Percentiles rank a stretch among this genome's conserved stretches.
These are phyloP conservation scores for Euura saliciscinereae DNA, from an alignment of 1,140 invertebrate genomes.

Conservation along the genomic window DNA sequence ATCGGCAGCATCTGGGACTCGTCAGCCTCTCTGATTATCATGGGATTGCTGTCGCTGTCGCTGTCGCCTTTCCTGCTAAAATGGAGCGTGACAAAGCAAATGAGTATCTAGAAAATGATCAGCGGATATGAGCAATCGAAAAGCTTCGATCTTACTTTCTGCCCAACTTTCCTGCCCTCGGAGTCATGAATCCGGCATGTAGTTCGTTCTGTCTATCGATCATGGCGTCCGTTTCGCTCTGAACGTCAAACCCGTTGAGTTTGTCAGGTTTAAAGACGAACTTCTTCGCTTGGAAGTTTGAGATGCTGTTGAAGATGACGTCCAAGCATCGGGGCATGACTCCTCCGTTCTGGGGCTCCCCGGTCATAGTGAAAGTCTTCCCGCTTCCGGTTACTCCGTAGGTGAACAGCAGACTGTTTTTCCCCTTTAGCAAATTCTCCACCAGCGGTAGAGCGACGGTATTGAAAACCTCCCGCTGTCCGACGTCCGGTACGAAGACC, in stretches of 20 bases:
- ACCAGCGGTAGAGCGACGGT: constrained; percentile 86
- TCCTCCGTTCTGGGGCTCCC: constrained; percentile 77
- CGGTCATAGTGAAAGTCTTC: constrained; percentile 95
- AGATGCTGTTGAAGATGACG: constrained; percentile 90
- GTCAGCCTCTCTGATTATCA: constrained; percentile 40
- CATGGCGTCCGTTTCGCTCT: constrained; percentile 86
- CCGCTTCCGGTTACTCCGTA: constrained; percentile 97
- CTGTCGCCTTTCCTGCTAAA: constrained; percentile 45
- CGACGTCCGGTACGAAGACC: constrained; percentile 80
- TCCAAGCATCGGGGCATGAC: constrained; percentile 89
- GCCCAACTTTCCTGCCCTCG: constrained; percentile 45
- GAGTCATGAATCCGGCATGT: constrained; percentile 47
- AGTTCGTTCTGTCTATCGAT: constrained; percentile 72
- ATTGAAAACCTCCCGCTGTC: constrained; percentile 87
- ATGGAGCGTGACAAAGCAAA: constrained; percentile 8
- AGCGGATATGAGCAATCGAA: too few species aligned
- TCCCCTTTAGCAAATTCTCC: constrained; percentile 77
- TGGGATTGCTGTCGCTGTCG: constrained; percentile 53
- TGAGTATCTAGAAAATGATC: constrained; percentile 11
- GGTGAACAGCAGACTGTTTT: constrained; percentile 91
- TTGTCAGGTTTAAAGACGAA: constrained; percentile 92
- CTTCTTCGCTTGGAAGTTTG: constrained; percentile 77
- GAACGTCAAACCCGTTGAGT: constrained; percentile 92
- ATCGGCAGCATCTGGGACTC: constrained; percentile 55
- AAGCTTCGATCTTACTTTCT: constrained; percentile 35